Evolutionary conservation across 2,797 vertebrate genomes (phyloP), one percentile per base, ranked within the genome.

Genomic region (Triplophysa bombifrons): DNA sequence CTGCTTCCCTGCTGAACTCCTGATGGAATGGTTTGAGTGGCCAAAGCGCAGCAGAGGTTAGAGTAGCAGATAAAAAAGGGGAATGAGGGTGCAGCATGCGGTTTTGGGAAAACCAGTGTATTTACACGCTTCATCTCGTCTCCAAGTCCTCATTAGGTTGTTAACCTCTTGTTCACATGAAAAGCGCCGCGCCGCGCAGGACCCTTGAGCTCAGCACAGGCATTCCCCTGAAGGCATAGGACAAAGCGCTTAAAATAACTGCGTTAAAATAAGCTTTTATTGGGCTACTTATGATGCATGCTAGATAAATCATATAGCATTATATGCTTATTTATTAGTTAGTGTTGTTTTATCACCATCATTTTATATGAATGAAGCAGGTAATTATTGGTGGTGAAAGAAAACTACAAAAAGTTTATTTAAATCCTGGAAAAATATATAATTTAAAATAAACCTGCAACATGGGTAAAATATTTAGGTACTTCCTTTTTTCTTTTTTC

Each of bases 61-160:
- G 93, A 95, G 94, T 93, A 93, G 94, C 94, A 94, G 92, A 94
- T 93, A 90, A 89, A 92, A 34, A 66, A 87, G 92, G 85, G 85
- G 86, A 84, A 85, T 65, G 88, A 87, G 91, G 89, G 91, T 73
- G 78, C 70, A 85, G 90, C 90, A 90, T 88, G 80, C 89, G 89
- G 85, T 92, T 90, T 90, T 88, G 88, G 87, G 77, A 76, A 85
- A 72, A 72, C 58, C 72, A 56, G 91, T 90, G 90, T 93, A 93
- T 94, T 95, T 95, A 94, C 94, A 95, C 94, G 95, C 94, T 94
- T 94, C 93, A 94, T 88, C 92, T 94, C 93, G 91, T 91, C 93
- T 90, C 91, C 90, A 91, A 90, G 92, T 85, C 92, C 92, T 93
- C 92, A 94, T 94, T 93, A 93, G 93, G 93, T 93, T 93, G 94